phyloP scores from a whole-genome alignment of 2,888 invertebrate species.

The Eristalis tenax region DNA sequence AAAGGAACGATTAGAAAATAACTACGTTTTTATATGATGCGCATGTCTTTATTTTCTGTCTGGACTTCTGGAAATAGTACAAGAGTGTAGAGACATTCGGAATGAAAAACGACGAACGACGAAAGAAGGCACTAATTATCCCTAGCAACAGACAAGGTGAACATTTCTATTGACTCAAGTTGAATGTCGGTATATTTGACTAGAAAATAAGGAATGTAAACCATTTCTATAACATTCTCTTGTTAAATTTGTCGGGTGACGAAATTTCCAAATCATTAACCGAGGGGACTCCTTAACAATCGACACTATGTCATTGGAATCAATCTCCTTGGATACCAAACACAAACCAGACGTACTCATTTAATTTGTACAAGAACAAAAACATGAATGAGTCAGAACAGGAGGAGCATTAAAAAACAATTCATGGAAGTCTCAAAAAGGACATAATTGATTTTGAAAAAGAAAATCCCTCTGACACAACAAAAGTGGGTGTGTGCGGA shows the following conservation, averaged over 20 bases:
- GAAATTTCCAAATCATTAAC: too few species aligned
- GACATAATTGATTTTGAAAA: too few species aligned
- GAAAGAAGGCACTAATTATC: conserved; percentile 24
- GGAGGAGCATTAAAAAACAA: background rate
- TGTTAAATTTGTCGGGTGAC: background rate
- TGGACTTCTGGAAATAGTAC: conserved; percentile 28
- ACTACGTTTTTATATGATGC: conserved; percentile 44
- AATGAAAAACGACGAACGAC: background rate
- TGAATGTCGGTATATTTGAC: background rate
- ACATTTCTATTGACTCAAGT: background rate
- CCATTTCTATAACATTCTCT: background rate
- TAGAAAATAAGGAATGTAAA: conserved; percentile 9
- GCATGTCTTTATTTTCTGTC: conserved; percentile 53
- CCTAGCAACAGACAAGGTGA: conserved; percentile 42
- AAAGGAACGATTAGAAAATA: conserved; percentile 21
- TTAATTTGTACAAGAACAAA: too few species aligned
- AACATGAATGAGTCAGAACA: background rate
- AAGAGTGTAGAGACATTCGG: conserved; percentile 24
- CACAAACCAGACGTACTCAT: background rate
- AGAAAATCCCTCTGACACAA: background rate
- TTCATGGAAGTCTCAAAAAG: too few species aligned
- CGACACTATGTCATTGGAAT: too few species aligned
- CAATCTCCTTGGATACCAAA: background rate
- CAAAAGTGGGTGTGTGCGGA: conserved; percentile 8
- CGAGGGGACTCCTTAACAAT: too few species aligned